Percentiles rank a stretch among this genome's conserved stretches.
Evolutionary conservation across 2,888 invertebrate species (phyloP).

Genomic region (Sesia apiformis): DNA sequence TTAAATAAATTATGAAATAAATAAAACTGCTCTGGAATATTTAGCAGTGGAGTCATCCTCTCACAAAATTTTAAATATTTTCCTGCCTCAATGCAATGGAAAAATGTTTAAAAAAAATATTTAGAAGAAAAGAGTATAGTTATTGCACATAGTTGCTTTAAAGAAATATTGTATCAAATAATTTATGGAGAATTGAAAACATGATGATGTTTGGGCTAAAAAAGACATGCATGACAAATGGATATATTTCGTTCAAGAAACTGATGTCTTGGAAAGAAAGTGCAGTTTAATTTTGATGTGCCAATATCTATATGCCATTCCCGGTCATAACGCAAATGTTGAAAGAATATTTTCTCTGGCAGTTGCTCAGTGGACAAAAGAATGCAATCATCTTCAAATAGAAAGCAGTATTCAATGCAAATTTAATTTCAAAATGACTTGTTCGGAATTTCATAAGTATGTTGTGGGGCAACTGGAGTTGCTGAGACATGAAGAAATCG

Average conservation of each 20-base stretch:
- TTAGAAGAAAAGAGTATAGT: too few species aligned
- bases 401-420: constrained; percentile 1
- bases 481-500: background rate
- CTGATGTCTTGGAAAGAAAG: background rate
- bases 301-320: constrained; percentile 1
- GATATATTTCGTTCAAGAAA: background rate
- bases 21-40: too few species aligned
- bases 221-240: background rate
- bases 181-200: too few species aligned
- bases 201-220: background rate
- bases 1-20: too few species aligned
- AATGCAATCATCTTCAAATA: background rate
- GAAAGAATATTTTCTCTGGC: constrained; percentile 1
- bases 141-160: too few species aligned
- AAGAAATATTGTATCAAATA: too few species aligned
- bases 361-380: constrained; percentile 1
- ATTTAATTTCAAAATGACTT: background rate
- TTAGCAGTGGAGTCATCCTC: too few species aligned
- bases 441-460: constrained; percentile 1
- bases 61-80: too few species aligned
- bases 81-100: too few species aligned
- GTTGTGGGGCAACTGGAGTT: background rate
- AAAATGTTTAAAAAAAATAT: too few species aligned
- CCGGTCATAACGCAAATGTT: constrained; percentile 1
- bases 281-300: constrained; percentile 1